Base-by-base conservation (phyloP, 2,113 vertebrate species). In the Hemiscyllium ocellatum region DNA sequence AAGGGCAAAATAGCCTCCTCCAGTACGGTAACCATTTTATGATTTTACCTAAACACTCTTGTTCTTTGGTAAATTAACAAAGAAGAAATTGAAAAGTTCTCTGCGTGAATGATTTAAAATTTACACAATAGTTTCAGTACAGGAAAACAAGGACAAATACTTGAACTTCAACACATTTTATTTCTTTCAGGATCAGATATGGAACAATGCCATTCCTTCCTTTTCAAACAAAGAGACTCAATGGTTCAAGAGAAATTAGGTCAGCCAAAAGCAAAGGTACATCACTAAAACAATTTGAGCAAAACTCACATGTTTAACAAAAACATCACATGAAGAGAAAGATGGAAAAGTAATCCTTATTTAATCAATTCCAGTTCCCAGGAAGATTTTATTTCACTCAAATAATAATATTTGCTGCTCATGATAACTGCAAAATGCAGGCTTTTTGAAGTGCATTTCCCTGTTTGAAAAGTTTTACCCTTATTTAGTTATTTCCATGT, bases 281-380 rank as follows among this genome's bases (percentile, higher is more conserved):
- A 12, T 52, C 50, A 90, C 52, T 52, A 90, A 65, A 90, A 56
- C 87, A 90, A 90, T 90, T 90, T 90, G 87, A 90, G 61, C 61
- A 90, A 90, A 90, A 90, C 56, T 56, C 87, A n/a, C n/a, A 90
- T 52, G 87, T 90, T 90, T 90, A 90, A 90, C 29, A 61, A 61
- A 90, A 90, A 33, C 52, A 61, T 17, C 29, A 52, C 52, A 90
- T 61, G 33, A 52, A 90, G 52, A 61, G 56, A 65, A 90, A 90
- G 50, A 61, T 90, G 56, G 86, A 33, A 50, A 52, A 52, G 78
- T 37, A 80, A 80, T 80, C 33, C n/a, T 80, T 80, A 37, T 80
- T 80, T 80, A 80, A 83, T 83, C 37, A 83, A 83, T 37, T 47
- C 50, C 26, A 33, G 86, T 89, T 89, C 86, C 56, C 86, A 89